These are phyloP conservation scores for Euthynnus affinis DNA, from an alignment of 2,797 vertebrate species.

Conservation along the genomic window DNA sequence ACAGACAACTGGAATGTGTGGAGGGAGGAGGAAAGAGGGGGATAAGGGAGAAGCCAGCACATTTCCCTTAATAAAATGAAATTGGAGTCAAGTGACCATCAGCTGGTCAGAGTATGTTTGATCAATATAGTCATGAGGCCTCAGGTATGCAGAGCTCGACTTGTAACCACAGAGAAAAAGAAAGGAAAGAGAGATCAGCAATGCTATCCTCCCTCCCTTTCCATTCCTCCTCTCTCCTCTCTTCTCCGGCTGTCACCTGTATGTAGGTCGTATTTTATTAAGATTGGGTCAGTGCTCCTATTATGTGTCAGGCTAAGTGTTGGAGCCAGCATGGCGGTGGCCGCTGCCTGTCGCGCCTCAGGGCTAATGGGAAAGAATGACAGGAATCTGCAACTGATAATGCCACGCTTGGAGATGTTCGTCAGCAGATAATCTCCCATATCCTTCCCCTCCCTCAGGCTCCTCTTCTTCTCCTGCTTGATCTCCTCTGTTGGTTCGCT, in stretches of 20 bases:
- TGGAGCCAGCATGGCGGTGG: constrained; percentile 56
- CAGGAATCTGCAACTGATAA: constrained; percentile 84
- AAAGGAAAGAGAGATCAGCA: not conserved
- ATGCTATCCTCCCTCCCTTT: not conserved
- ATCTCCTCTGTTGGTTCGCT: constrained; percentile 31
- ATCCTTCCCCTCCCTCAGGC: constrained; percentile 76
- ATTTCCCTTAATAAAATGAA: constrained; percentile 88
- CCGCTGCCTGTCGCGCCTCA: constrained; percentile 62
- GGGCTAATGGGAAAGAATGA: constrained; percentile 85
- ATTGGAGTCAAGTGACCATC: constrained; percentile 94
- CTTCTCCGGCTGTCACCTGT: constrained; percentile 46
- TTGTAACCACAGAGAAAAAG: constrained; percentile 62
- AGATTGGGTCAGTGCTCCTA: constrained; percentile 40
- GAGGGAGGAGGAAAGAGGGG: constrained; percentile 23
- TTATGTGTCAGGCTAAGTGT: constrained; percentile 39
- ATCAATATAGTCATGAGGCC: constrained; percentile 90
- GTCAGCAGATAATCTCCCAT: constrained; percentile 81
- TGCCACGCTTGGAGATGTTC: constrained; percentile 79
- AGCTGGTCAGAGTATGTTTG: constrained; percentile 89
- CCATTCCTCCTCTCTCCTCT: not conserved
- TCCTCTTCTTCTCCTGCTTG: constrained; percentile 45
- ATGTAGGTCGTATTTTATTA: constrained; percentile 25
- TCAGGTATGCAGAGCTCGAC: constrained; percentile 88
- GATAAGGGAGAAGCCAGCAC: constrained; percentile 63
- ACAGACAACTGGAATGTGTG: constrained; percentile 55